phyloP scores from a whole-genome alignment of 92 coral and sea anemone genomes.

The Paramuricea clavata region DNA sequence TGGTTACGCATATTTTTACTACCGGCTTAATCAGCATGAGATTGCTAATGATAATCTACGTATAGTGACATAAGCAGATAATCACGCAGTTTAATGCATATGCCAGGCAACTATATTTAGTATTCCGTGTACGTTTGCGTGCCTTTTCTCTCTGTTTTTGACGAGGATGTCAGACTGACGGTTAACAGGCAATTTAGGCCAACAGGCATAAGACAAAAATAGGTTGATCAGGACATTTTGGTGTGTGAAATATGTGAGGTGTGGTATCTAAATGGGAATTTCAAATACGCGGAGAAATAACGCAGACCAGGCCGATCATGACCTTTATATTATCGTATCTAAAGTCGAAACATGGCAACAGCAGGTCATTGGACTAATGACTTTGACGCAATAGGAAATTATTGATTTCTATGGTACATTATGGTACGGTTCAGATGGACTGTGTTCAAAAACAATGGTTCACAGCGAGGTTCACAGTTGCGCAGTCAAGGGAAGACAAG shows the following conservation, averaged over 20 bases:
- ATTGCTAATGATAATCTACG: constrained; percentile 1
- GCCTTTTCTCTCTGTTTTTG: background rate
- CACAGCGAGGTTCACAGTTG: too few relatives aligned
- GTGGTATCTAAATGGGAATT: background rate
- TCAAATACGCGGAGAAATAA: background rate
- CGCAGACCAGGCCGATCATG: too few relatives aligned
- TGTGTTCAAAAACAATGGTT: too few relatives aligned
- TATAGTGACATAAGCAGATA: background rate
- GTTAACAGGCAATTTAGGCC: too few relatives aligned
- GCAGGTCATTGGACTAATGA: too few relatives aligned
- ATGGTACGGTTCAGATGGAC: too few relatives aligned
- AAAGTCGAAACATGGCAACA: too few relatives aligned
- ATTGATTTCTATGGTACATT: too few relatives aligned
- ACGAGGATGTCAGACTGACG: too few relatives aligned
- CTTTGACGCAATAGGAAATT: too few relatives aligned
- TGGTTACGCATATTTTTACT: constrained; percentile 1
- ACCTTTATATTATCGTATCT: too few relatives aligned
- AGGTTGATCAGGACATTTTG: background rate
- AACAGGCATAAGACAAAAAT: background rate
- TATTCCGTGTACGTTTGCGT: background rate
- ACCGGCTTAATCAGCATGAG: constrained; percentile 22
- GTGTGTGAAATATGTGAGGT: background rate
- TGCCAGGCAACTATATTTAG: constrained; percentile 17
- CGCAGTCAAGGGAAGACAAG: too few relatives aligned
- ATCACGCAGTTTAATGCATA: background rate